Conservation (phyloP, 2,888 invertebrate species). For the Clivina fossor region DNA sequence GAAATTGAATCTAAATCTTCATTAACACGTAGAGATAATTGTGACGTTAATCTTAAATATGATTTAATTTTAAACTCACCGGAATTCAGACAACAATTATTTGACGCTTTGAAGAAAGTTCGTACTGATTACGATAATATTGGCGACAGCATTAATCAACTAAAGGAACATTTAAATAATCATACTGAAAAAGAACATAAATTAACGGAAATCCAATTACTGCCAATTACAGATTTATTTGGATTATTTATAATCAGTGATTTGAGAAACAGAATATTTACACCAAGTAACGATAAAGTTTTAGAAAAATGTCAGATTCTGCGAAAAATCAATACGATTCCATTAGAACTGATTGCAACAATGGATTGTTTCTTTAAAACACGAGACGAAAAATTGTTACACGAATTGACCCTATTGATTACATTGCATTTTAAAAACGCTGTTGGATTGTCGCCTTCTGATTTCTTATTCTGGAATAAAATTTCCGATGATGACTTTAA, state of each 20-base stretch:
- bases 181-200: slow-evolving; percentile 1
- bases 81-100: slow-evolving; percentile 15
- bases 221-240: slow-evolving; percentile 25
- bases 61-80: slow-evolving; percentile 11
- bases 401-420: slow-evolving; percentile 41
- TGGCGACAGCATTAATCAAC: neutral
- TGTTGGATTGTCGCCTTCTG: slow-evolving; percentile 8
- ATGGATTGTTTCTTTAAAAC: slow-evolving; percentile 41
- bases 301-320: slow-evolving; percentile 19
- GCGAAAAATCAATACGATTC: slow-evolving; percentile 39
- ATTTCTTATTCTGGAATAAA: slow-evolving; percentile 7
- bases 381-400: slow-evolving; percentile 42
- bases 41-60: slow-evolving; percentile 5
- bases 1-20: slow-evolving; percentile 35
- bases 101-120: slow-evolving; percentile 11
- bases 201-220: slow-evolving; percentile 16
- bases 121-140: neutral
- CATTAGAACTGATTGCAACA: slow-evolving; percentile 43
- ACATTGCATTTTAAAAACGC: slow-evolving; percentile 22
- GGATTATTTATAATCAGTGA: slow-evolving; percentile 10
- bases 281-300: neutral
- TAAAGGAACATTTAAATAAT: neutral
- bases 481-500: slow-evolving; percentile 1
- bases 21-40: slow-evolving; percentile 1
- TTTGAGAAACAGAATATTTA: slow-evolving; percentile 18